phyloP scores from a whole-genome alignment of 2,113 vertebrate genomes.

The Reinhardtius hippoglossoides region DNA sequence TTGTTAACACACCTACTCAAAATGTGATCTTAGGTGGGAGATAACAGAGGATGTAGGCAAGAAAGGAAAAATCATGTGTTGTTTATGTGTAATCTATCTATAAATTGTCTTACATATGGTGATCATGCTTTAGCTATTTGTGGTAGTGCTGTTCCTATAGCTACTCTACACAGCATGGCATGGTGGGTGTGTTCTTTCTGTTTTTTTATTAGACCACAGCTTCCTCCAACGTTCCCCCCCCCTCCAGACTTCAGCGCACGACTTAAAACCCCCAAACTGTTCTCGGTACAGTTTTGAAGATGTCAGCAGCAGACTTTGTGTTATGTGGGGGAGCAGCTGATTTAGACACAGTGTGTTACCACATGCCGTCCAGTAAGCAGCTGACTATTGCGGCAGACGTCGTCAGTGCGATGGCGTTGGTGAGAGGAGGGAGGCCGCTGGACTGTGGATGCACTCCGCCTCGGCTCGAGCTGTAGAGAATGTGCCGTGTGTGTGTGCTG shows the following conservation, averaged over 20 bases:
- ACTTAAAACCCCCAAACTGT: background rate
- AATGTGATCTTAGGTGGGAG: slow-evolving; percentile 35
- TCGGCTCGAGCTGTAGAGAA: slow-evolving; percentile 56
- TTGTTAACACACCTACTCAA: slow-evolving; percentile 11
- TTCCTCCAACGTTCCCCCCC: background rate
- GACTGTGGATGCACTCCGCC: slow-evolving; percentile 58
- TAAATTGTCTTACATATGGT: background rate
- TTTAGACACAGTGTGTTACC: slow-evolving; percentile 46
- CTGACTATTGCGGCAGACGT: slow-evolving; percentile 45
- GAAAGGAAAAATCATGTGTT: background rate
- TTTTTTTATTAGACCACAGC: background rate
- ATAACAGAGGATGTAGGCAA: slow-evolving; percentile 21
- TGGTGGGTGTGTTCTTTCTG: background rate
- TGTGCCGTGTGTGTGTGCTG: slow-evolving; percentile 43
- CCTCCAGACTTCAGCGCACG: background rate
- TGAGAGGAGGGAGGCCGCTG: slow-evolving; percentile 36
- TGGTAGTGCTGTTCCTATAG: background rate
- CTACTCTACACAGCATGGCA: background rate
- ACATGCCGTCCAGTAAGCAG: slow-evolving; percentile 49
- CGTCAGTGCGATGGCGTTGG: slow-evolving; percentile 17
- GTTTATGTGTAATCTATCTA: background rate
- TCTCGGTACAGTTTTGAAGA: slow-evolving; percentile 10
- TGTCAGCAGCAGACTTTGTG: slow-evolving; percentile 1
- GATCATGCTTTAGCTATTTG: background rate
- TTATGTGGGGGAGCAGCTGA: slow-evolving; percentile 39